Evolutionary conservation across 35 echinoderm and acorn worm genomes (phyloP), one percentile per base, ranked within the genome.

Genomic region (Eucidaris tribuloides): DNA sequence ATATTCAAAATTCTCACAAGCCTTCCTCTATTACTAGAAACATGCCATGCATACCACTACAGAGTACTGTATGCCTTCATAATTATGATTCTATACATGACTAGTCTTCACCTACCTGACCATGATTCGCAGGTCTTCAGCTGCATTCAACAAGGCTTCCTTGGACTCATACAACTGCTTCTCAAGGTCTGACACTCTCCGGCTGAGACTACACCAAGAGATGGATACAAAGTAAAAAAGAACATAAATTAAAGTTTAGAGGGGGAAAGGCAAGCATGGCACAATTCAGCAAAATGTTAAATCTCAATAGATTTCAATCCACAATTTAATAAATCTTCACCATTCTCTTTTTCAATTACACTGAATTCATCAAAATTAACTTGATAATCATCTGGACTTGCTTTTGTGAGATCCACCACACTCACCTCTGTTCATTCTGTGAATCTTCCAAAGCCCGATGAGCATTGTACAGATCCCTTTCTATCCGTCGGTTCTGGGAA

Each of bases 51-150:
- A n/a, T n/a, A n/a, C n/a, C n/a, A n/a, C n/a, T n/a, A n/a, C n/a
- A n/a, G n/a, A n/a, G n/a, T n/a, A n/a, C n/a, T n/a, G n/a, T n/a
- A n/a, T n/a, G n/a, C n/a, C n/a, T n/a, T n/a, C n/a, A n/a, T n/a
- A n/a, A n/a, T n/a, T n/a, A n/a, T n/a, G n/a, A n/a, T n/a, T n/a
- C n/a, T n/a, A n/a, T n/a, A n/a, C n/a, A n/a, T n/a, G n/a, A n/a
- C n/a, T n/a, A n/a, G n/a, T n/a, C n/a, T n/a, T 58, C 25, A 68
- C 78, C 41, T 74, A 96, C 93, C 93, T 96, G 81, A 98, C 91
- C 95, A 98, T 98, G 30, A 98, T 89, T 24, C 91, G 65, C 0
- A 98, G 86, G 49, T 98, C 90, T 65, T 98, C 89, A 39, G 85
- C 86, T 27, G 95, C 95, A 90, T 86, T 93, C 1, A 54, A 45